A percentile compares a stretch with the other conserved stretches of the same genome.
phyloP scores from a whole-genome alignment of 2,797 vertebrate species.

The Sebastes ruberrimus region DNA sequence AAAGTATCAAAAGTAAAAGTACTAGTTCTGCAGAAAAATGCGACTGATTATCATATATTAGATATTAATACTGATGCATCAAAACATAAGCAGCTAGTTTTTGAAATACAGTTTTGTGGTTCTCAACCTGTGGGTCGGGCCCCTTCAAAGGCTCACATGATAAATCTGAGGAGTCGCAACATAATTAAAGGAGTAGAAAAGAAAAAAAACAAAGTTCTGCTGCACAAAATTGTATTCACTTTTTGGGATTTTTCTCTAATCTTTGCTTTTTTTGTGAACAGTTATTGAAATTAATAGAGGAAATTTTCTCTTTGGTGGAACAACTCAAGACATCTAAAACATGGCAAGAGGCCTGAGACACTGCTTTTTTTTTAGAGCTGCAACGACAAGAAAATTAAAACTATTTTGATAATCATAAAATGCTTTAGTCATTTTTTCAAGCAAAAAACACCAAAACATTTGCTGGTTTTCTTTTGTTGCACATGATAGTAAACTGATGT shows the following conservation, averaged over 20 bases:
- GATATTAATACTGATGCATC: neutral
- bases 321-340: too few relatives aligned
- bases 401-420: too few relatives aligned
- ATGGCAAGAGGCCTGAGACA: too few relatives aligned
- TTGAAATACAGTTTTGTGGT: too few relatives aligned
- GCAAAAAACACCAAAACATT: neutral
- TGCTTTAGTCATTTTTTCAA: neutral
- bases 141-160: neutral
- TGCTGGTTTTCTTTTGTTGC: neutral
- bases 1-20: neutral
- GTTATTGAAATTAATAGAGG: neutral
- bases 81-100: neutral
- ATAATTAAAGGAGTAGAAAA: fast-evolving
- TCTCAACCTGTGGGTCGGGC: neutral
- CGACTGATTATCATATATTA: neutral
- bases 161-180: fast-evolving
- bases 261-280: neutral
- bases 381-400: too few relatives aligned
- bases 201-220: neutral
- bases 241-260: neutral
- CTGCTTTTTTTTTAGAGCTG: too few relatives aligned
- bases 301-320: too few relatives aligned
- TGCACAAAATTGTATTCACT: neutral
- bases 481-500: neutral
- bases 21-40: neutral